Conservation (phyloP, 2,888 invertebrate genomes). For the Nephrotoma guestfalica region DNA sequence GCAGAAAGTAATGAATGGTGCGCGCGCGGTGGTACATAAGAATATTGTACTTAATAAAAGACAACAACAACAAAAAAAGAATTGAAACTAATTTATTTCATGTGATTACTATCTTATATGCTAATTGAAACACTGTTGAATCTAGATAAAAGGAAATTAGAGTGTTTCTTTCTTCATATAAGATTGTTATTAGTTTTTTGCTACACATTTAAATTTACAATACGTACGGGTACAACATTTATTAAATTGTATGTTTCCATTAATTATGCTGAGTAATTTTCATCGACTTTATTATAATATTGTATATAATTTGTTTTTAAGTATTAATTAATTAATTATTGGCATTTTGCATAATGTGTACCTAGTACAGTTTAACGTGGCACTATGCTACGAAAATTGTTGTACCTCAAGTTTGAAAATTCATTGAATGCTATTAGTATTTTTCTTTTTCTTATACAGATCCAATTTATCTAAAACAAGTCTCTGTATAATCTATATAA, state of each 20-base stretch:
- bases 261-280: not conserved
- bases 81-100: not conserved
- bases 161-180: not conserved
- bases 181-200: not conserved
- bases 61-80: not conserved
- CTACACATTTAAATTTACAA: not conserved
- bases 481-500: not conserved
- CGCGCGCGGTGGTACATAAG: not conserved
- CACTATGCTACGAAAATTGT: not conserved
- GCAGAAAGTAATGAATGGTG: not conserved
- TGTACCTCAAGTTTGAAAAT: not conserved
- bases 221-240: not conserved
- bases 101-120: not conserved
- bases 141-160: not conserved
- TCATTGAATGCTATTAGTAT: too few relatives aligned
- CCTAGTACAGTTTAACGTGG: too few relatives aligned
- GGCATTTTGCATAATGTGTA: not conserved
- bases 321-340: not conserved
- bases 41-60: not conserved
- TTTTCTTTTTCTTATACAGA: not conserved
- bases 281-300: not conserved
- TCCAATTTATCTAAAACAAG: not conserved
- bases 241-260: not conserved
- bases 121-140: not conserved
- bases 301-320: not conserved